These are phyloP conservation scores for Stenodema calcarata DNA, from an alignment of 2,888 invertebrate genomes.

Conservation along the genomic window DNA sequence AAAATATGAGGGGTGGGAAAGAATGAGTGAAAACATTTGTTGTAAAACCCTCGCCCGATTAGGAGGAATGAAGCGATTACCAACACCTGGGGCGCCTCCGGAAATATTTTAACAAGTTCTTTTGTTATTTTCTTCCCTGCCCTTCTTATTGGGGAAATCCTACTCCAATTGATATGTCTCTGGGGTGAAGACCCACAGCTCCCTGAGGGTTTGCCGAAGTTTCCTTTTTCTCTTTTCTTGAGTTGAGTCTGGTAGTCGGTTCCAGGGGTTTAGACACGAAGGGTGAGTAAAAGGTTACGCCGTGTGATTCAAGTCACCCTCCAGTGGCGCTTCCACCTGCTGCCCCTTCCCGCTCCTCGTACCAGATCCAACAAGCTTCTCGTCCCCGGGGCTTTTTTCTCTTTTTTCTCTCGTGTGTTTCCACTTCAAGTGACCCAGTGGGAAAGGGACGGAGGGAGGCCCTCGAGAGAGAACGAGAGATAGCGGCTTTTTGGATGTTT, in stretches of 20 bases:
- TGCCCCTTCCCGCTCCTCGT: background rate
- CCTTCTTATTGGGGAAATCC: constrained; percentile 17
- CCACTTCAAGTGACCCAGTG: background rate
- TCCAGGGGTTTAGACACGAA: constrained; percentile 32
- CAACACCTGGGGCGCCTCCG: constrained; percentile 19
- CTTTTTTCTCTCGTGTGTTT: background rate
- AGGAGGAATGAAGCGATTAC: constrained; percentile 29
- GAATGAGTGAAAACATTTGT: background rate
- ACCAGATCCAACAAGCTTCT: constrained; percentile 3
- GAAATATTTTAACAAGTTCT: constrained; percentile 37
- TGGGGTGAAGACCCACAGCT: constrained; percentile 14
- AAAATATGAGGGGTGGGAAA: background rate
- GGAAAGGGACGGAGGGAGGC: background rate
- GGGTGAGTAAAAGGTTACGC: constrained; percentile 47
- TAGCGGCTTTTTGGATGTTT: background rate
- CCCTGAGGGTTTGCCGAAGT: background rate
- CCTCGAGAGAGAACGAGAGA: too few relatives aligned
- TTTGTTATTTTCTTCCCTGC: constrained; percentile 10
- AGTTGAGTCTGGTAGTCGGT: constrained; percentile 3
- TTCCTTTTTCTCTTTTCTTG: background rate
- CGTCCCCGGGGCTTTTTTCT: background rate
- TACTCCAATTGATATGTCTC: constrained; percentile 27
- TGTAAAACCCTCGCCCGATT: background rate
- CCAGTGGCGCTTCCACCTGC: constrained; percentile 37
- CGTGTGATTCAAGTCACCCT: constrained; percentile 43